Percentiles rank a stretch among this genome's conserved stretches.
These are phyloP conservation scores for Potamilus streckersoni DNA, from an alignment of 1,140 invertebrate genomes.

Conservation along the genomic window DNA sequence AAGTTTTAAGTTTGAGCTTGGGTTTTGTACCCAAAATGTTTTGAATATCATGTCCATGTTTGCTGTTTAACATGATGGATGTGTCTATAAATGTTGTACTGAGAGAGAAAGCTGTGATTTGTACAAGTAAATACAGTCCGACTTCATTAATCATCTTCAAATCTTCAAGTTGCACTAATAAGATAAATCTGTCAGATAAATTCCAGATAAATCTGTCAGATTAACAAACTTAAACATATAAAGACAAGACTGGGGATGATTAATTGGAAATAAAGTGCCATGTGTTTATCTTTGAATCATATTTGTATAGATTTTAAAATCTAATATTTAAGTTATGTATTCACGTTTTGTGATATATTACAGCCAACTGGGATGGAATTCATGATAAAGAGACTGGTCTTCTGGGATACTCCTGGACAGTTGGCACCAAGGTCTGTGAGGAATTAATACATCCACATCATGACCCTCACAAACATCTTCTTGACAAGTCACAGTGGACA, in stretches of 20 bases:
- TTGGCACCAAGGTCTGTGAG: constrained; percentile 37
- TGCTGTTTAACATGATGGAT: no score
- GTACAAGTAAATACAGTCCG: no score
- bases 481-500: constrained; percentile 49
- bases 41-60: no score
- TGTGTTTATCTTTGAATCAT: neutral
- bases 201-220: neutral
- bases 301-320: constrained; percentile 4
- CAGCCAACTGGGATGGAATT: constrained; percentile 54
- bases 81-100: no score
- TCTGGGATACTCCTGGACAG: constrained; percentile 43
- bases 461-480: constrained; percentile 46
- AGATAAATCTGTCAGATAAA: neutral
- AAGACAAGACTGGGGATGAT: neutral
- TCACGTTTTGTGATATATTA: neutral
- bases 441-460: constrained; percentile 42
- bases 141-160: neutral
- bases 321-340: neutral
- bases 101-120: no score
- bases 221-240: neutral
- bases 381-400: constrained; percentile 49
- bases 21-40: no score
- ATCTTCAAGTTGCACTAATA: neutral
- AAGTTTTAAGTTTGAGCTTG: no score
- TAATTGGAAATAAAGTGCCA: neutral